Evolutionary conservation across 2,888 invertebrate species (phyloP), one percentile per base, ranked within the genome.

Genomic region (Himalopsyche japonica): DNA sequence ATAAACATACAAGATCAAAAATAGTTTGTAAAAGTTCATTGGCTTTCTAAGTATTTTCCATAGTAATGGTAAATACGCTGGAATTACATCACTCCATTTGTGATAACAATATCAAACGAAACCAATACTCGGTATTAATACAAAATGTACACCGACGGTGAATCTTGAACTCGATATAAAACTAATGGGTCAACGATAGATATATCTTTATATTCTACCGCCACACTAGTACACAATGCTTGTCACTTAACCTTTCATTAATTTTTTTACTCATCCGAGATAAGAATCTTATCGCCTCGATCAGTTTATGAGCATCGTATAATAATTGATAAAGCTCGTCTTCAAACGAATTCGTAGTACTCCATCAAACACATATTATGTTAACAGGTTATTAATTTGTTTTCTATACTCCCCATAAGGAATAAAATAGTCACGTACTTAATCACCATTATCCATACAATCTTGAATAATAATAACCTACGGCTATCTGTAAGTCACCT

Each of bases 181-280:
- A 30, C 70, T 70, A 70, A 70, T 70, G 70, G 70, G 70, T 70
- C 70, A 70, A 70, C 20, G 12, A 70, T 30, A 70, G 70, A 70
- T 43, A 43, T 43, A 43, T 70, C 70, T 70, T 70, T 70, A 82
- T 80, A 64, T 80, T 85, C 78, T 79, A 83, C 82, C 85, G 85
- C 85, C 82, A 81, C 83, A 85, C 7, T 82, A 57, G 34, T 57
- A 79, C 79, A 82, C 82, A 80, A 80, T 85, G 48, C 47, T 43
- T 80, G 79, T 86, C 86, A 86, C 82, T 84, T 82, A 76, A 79
- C 82, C 81, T 86, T 86, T 84, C 85, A 85, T 85, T 82, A 70
- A 82, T 80, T 86, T 80, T 34, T 80, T 86, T 80, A 30, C 32
- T 43, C 81, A 85, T 84, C 83, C 24, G 20, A 24, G 82, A 76